Evolutionary conservation across 2,113 vertebrate genomes (phyloP).

Genomic region (Procavia capensis): DNA sequence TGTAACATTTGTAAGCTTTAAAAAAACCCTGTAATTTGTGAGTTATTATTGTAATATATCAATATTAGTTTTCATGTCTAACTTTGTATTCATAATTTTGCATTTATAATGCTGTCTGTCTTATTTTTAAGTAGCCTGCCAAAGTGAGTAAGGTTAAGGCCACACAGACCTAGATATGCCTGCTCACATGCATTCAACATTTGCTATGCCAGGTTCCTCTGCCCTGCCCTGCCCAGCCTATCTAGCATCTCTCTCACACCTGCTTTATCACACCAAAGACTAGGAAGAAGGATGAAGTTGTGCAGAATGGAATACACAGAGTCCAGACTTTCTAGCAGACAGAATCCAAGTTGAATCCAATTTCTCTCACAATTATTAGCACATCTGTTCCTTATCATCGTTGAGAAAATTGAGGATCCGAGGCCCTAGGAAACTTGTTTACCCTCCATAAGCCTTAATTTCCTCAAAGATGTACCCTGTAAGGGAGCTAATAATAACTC

Average conservation of each 20-base stretch:
- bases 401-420: neutral
- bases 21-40: neutral
- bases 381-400: neutral
- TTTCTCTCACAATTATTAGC: neutral
- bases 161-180: neutral
- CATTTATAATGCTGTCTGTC: neutral
- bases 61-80: neutral
- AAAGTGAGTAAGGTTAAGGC: neutral
- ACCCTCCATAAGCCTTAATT: neutral
- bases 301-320: too few relatives aligned
- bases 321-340: neutral
- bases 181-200: neutral
- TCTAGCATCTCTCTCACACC: neutral
- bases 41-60: neutral
- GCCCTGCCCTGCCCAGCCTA: neutral
- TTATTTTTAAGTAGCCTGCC: neutral
- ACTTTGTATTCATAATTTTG: constrained; percentile 33
- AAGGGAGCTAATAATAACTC: neutral
- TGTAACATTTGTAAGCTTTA: neutral
- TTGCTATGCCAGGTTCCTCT: neutral
- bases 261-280: neutral
- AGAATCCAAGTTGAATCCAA: neutral
- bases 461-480: neutral
- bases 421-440: neutral
- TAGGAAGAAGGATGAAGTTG: neutral